A percentile compares a stretch with the other conserved stretches of the same genome.
phyloP scores from a whole-genome alignment of 2,888 invertebrate genomes.

The Clitarchus hookeri region DNA sequence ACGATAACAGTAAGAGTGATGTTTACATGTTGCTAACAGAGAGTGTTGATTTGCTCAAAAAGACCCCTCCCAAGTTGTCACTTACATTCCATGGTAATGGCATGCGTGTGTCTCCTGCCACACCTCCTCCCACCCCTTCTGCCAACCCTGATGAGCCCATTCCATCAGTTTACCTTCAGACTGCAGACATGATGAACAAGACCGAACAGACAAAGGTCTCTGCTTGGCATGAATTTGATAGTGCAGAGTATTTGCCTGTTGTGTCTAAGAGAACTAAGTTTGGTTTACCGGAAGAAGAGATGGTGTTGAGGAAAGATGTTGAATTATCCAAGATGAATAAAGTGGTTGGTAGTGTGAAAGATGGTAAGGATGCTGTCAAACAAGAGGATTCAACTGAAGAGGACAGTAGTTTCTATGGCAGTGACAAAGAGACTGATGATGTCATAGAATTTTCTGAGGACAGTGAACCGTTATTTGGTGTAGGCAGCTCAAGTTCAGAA shows the following conservation, averaged over 20 bases:
- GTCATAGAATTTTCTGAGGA: conserved; percentile 65
- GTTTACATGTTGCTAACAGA: conserved; percentile 35
- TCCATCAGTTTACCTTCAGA: conserved; percentile 46
- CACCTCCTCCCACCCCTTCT: conserved; percentile 37
- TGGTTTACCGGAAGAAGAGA: conserved; percentile 39
- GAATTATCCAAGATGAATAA: conserved; percentile 49
- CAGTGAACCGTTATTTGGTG: conserved; percentile 55
- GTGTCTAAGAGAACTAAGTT: conserved; percentile 22
- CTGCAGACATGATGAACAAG: conserved; percentile 47
- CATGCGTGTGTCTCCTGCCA: conserved; percentile 37
- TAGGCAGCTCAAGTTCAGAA: conserved; percentile 54
- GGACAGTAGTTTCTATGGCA: conserved; percentile 64
- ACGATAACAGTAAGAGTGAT: neutral
- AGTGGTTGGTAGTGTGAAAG: conserved; percentile 47
- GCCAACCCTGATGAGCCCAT: conserved; percentile 25
- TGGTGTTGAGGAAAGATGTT: conserved; percentile 47
- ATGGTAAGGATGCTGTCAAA: conserved; percentile 34
- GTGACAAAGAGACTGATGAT: conserved; percentile 66
- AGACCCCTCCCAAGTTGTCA: conserved; percentile 33
- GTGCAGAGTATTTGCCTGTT: conserved; percentile 43
- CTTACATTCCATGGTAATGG: conserved; percentile 28
- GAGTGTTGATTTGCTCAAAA: conserved; percentile 32
- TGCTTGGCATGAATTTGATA: conserved; percentile 49
- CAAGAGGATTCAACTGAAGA: conserved; percentile 50
- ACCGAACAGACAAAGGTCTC: conserved; percentile 47